Percentiles rank a stretch among this genome's conserved stretches.
These are phyloP conservation scores for Aphelinus atriplicis DNA, from an alignment of 1,140 invertebrate species.

Conservation along the genomic window DNA sequence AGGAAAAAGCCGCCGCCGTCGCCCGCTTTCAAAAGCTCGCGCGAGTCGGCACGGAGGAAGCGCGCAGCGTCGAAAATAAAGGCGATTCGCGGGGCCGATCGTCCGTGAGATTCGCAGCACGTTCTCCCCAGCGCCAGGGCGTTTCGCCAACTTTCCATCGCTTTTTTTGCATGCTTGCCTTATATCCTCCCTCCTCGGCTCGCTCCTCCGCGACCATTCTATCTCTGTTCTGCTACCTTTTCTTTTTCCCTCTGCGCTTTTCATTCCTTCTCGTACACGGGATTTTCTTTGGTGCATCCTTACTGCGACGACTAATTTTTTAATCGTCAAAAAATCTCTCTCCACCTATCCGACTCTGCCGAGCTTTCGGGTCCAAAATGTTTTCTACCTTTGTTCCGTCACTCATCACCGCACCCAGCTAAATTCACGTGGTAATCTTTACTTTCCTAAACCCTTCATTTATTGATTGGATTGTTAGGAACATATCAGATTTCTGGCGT, in stretches of 20 bases:
- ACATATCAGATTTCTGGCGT: too few species aligned
- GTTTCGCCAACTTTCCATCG: conserved; percentile 43
- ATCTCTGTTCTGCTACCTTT: not conserved
- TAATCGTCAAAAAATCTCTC: too few species aligned
- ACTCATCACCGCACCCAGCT: conserved; percentile 41
- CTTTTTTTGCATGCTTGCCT: conserved; percentile 12
- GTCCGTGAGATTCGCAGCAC: conserved; percentile 49
- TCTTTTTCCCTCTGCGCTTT: conserved; percentile 2
- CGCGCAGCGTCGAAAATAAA: conserved; percentile 30
- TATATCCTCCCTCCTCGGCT: not conserved
- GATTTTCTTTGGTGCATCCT: not conserved
- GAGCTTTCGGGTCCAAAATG: not conserved
- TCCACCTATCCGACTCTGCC: too few species aligned
- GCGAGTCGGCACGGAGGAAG: not conserved
- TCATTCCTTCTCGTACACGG: not conserved
- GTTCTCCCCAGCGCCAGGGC: conserved; percentile 41
- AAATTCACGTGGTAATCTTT: too few species aligned
- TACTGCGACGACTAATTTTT: too few species aligned
- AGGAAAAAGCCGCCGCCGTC: conserved; percentile 22
- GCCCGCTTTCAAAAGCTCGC: conserved; percentile 16
- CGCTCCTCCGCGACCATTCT: not conserved
- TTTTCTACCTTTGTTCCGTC: not conserved
- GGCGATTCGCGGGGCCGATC: conserved; percentile 43
- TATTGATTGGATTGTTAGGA: too few species aligned
- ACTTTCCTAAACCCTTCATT: too few species aligned